Percentiles rank a stretch among this genome's conserved stretches.
phyloP scores from a whole-genome alignment of 2,797 vertebrate species.

The Chaunax sp. region DNA sequence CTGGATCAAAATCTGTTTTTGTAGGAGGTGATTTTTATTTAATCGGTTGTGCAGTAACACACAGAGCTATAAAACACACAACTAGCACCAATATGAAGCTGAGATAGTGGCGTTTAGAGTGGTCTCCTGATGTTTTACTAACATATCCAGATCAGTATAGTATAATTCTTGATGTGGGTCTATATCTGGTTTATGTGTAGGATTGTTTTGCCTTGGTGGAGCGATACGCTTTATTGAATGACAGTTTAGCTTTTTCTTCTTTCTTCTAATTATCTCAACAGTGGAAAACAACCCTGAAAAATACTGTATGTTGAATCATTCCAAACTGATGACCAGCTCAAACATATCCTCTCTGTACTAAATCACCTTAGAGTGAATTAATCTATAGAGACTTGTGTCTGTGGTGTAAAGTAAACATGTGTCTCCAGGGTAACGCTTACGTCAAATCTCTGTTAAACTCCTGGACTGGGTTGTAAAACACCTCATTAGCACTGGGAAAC shows the following conservation, averaged over 20 bases:
- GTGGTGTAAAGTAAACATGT: not conserved
- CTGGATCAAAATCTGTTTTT: too few relatives aligned
- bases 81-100: too few relatives aligned
- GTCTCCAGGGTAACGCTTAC: conserved; percentile 77
- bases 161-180: too few relatives aligned
- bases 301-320: not conserved
- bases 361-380: not conserved
- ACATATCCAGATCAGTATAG: too few relatives aligned
- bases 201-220: too few relatives aligned
- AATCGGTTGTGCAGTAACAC: too few relatives aligned
- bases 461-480: conserved; percentile 97
- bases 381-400: not conserved
- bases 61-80: too few relatives aligned
- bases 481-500: conserved; percentile 90
- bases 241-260: not conserved
- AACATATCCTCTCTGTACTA: not conserved
- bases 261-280: not conserved
- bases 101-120: too few relatives aligned
- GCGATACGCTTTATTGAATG: not conserved
- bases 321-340: not conserved
- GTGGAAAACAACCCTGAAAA: not conserved
- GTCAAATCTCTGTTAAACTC: conserved; percentile 96
- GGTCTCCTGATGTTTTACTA: too few relatives aligned
- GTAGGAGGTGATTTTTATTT: too few relatives aligned
- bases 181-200: too few relatives aligned